Evolutionary conservation across 2,797 vertebrate genomes (phyloP).

Genomic region (Lacerta agilis): DNA sequence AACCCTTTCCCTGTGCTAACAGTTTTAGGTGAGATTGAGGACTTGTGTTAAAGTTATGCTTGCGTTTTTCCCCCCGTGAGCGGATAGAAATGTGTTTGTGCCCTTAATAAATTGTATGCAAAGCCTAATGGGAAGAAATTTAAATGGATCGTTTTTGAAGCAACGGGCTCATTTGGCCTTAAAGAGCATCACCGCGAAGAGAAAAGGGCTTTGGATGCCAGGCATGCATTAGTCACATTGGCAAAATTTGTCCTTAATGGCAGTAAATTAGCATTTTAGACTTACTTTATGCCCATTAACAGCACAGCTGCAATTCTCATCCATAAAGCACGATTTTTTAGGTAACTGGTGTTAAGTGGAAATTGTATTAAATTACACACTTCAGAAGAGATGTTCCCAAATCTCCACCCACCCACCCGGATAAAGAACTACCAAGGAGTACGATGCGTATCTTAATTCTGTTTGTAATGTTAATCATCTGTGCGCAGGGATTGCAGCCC

Average conservation of each 20-base stretch:
- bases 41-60: not conserved
- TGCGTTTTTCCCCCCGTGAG: not conserved
- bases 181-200: not conserved
- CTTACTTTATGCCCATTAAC: conserved; percentile 20
- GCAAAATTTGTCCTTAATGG: conserved; percentile 35
- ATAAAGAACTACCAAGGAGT: not conserved
- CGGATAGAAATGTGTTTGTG: conserved; percentile 7
- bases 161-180: not conserved
- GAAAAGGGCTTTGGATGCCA: not conserved
- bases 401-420: not conserved
- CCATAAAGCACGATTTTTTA: conserved; percentile 19
- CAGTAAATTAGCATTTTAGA: conserved; percentile 29
- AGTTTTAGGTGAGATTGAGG: conserved; percentile 11
- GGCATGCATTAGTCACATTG: not conserved
- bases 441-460: not conserved
- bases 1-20: conserved; percentile 13
- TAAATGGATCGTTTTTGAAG: conserved; percentile 39
- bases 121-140: conserved; percentile 35
- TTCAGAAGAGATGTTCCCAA: conserved; percentile 3
- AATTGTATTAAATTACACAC: conserved; percentile 1
- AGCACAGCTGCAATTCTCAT: conserved; percentile 4
- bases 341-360: conserved; percentile 25
- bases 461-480: not conserved
- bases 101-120: conserved; percentile 15
- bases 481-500: not conserved